Conservation (phyloP, 1,140 invertebrate genomes). For the Drosophila dunni region DNA sequence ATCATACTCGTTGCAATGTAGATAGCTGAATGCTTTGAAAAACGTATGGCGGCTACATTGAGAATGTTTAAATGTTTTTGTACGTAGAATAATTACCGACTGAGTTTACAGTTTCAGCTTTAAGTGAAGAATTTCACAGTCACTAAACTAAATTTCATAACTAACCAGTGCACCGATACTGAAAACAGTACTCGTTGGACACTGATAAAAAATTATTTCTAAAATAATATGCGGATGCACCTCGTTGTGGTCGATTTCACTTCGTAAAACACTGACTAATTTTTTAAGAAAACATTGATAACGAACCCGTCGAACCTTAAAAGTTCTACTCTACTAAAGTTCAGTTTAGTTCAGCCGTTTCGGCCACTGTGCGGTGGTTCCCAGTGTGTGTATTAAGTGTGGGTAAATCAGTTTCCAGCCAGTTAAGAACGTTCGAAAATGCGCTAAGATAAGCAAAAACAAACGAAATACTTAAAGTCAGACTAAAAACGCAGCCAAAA, state of each 20-base stretch:
- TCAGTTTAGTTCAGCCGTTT: too few species aligned
- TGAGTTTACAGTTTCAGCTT: not conserved
- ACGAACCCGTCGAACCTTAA: too few species aligned
- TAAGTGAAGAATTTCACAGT: conserved; percentile 1
- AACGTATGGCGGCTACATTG: not conserved
- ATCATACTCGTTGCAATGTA: not conserved
- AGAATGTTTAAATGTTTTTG: not conserved
- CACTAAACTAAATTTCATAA: conserved; percentile 11
- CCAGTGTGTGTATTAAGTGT: not conserved
- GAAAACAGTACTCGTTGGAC: too few species aligned
- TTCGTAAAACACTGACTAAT: too few species aligned
- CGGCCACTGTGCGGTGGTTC: too few species aligned
- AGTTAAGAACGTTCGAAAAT: conserved; percentile 58
- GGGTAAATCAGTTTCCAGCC: conserved; percentile 6
- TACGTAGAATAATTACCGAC: not conserved
- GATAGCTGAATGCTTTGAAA: not conserved
- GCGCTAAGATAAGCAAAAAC: conserved; percentile 68
- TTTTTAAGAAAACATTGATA: too few species aligned
- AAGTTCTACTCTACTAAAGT: too few species aligned
- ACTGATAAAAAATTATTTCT: too few species aligned
- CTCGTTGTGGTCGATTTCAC: too few species aligned
- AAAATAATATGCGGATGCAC: too few species aligned
- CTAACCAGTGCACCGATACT: too few species aligned
- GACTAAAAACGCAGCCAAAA: conserved; percentile 29
- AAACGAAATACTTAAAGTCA: conserved; percentile 18